Evolutionary conservation across 2,888 invertebrate species (phyloP).

Genomic region (Melipona beecheii): DNA sequence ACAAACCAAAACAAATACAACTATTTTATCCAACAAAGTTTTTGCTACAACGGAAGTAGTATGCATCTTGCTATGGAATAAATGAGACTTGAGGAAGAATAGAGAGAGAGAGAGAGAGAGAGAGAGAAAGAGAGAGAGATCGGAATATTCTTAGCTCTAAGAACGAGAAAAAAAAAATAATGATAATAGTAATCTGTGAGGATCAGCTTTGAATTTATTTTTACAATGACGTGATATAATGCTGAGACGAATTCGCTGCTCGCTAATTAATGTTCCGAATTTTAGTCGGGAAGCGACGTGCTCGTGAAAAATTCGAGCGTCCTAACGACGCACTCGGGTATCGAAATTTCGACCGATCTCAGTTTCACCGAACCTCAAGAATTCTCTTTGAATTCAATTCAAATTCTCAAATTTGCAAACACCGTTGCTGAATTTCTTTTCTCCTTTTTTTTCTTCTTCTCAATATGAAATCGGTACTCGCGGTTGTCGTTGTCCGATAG

Average conservation of each 20-base stretch:
- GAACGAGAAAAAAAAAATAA: conserved; percentile 74
- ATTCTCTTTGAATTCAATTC: background rate
- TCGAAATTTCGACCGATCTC: conserved; percentile 44
- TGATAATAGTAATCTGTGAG: conserved; percentile 74
- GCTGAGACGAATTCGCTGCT: conserved; percentile 72
- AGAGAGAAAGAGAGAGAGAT: conserved; percentile 43
- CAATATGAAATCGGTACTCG: conserved; percentile 39
- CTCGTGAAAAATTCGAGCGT: conserved; percentile 60
- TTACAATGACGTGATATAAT: conserved; percentile 80
- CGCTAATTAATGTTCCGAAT: conserved; percentile 74
- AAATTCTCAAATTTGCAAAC: conserved; percentile 1
- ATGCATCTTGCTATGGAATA: conserved; percentile 80
- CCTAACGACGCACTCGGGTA: conserved; percentile 46
- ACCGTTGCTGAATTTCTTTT: background rate
- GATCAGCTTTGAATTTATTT: conserved; percentile 83
- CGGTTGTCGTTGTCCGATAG: conserved; percentile 39
- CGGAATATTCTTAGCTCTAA: conserved; percentile 78
- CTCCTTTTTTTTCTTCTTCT: no score
- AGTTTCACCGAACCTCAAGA: background rate
- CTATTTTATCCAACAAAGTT: conserved; percentile 83
- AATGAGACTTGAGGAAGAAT: conserved; percentile 66
- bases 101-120: conserved; percentile 35
- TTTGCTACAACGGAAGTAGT: conserved; percentile 82
- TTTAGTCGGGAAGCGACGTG: conserved; percentile 57
- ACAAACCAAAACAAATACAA: conserved; percentile 76